Base-by-base conservation (phyloP, 2,113 vertebrate genomes). In the Tachycineta bicolor region DNA sequence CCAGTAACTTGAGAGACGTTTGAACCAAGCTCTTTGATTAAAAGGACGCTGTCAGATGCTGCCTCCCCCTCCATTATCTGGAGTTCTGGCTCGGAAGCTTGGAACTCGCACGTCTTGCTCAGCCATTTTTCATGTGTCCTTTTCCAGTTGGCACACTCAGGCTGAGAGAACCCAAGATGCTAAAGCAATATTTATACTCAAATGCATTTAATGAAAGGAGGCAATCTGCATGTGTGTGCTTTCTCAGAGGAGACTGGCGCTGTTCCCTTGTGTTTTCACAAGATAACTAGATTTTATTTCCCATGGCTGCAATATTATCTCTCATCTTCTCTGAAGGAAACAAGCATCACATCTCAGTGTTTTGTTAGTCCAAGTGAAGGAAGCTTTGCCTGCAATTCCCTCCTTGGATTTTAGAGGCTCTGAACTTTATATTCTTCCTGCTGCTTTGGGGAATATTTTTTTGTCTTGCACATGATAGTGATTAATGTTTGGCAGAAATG, bases 151-250 rank as follows among this genome's bases (percentile, higher is more conserved):
- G 96, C 97, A 96, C 43, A 3, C 82, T 76, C 89, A 65, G 71
- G 77, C 93, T 96, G 90, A 74, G 91, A 77, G 86, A 90, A 88
- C 92, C 90, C 85, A 63, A 97, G 95, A 97, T 96, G 96, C 93
- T 94, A 96, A 91, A 93, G 93, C 95, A 96, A 95, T 96, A 97
- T 97, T 97, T 97, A 95, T 96, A 92, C 91, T 93, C 91, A 87
- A 77, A 85, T 80, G 75, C 88, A 59, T 94, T 94, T 97, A 97
- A 96, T 97, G 92, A 97, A 96, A 94, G 55, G 87, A 96, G 91
- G 94, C 97, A 96, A 95, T 97, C 95, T 97, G 96, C 92, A 69
- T 92, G 92, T 97, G 91, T 97, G 91, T 16, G 65, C 88, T 95
- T 96, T 64, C 96, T 96, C 94, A 55, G 75, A 93, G 85, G 93